phyloP scores from a whole-genome alignment of 2,797 vertebrate species.

The Rhincodon typus region DNA sequence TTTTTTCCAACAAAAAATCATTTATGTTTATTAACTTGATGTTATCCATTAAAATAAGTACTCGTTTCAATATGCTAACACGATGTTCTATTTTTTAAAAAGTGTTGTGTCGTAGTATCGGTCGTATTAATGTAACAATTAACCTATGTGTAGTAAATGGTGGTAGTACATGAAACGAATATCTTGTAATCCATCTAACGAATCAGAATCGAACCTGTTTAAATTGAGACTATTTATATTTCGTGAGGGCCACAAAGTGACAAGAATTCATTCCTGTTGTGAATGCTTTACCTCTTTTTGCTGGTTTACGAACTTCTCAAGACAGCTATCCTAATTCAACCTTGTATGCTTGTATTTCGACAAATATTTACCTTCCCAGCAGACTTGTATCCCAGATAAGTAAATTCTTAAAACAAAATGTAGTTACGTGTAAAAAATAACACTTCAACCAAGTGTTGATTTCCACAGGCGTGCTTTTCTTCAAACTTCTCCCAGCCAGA shows the following conservation, averaged over 20 bases:
- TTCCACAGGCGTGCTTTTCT: neutral
- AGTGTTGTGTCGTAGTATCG: neutral
- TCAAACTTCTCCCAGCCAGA: too few relatives aligned
- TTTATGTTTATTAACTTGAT: neutral
- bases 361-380: constrained; percentile 22
- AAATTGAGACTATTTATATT: neutral
- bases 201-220: neutral
- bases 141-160: too few relatives aligned
- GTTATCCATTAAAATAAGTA: neutral
- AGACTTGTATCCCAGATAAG: neutral
- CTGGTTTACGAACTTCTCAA: neutral
- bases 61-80: neutral
- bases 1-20: neutral
- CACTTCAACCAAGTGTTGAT: neutral
- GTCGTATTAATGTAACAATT: neutral
- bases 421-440: constrained; percentile 23
- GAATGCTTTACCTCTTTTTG: neutral
- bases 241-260: neutral
- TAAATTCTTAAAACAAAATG: constrained; percentile 29
- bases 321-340: neutral
- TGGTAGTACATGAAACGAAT: neutral
- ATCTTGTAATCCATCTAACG: neutral
- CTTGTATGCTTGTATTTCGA: neutral
- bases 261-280: neutral
- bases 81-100: neutral